Evolutionary conservation across 2,113 vertebrate genomes (phyloP), one percentile per base, ranked within the genome.

Genomic region (Brevimyrus niger): DNA sequence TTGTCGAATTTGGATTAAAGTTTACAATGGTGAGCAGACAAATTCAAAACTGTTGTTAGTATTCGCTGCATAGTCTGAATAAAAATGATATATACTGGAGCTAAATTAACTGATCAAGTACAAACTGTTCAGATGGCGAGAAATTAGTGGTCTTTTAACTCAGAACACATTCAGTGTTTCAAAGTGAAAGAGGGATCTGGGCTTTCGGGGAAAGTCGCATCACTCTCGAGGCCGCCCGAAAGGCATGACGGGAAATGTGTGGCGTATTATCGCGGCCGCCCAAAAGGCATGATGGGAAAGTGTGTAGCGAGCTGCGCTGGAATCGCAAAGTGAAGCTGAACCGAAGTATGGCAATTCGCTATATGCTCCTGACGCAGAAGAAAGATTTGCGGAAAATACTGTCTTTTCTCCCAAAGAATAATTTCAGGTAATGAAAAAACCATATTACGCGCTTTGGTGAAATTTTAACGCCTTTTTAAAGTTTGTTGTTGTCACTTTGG

Each of bases 341-440:
- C 31, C 50, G 85, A 87, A 53, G 48, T 51, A 93, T 92, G 93
- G 93, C 93, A 88, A 89, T 91, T 42, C 90, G 91, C 4, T 90
- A 65, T 89, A 86, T 93, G 4, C 90, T 89, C 11, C 76, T 35
- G 35, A 80, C 69, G 65, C 88, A 90, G 84, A 91, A 53, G 87
- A 84, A 87, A 47, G 50, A 85, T 90, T 88, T 91, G 8, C 69
- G 73, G 7, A 86, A 61, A 88, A 73, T 92, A 46, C 47, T 90
- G 61, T 73, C 86, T 23, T 88, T 86, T 4, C 31, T 92, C 7
- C 84, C 88, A 19, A 89, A 84, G 3, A 61, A 44, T 42, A 86
- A 69, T 65, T 35, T 55, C n/a, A 91, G 91, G 92, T 93, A 91
- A 90, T 2, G 1, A 50, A 0, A 3, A 9, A n/a, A n/a, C n/a